phyloP scores from a whole-genome alignment of 2,113 vertebrate genomes.

The Aegotheles bennettii region DNA sequence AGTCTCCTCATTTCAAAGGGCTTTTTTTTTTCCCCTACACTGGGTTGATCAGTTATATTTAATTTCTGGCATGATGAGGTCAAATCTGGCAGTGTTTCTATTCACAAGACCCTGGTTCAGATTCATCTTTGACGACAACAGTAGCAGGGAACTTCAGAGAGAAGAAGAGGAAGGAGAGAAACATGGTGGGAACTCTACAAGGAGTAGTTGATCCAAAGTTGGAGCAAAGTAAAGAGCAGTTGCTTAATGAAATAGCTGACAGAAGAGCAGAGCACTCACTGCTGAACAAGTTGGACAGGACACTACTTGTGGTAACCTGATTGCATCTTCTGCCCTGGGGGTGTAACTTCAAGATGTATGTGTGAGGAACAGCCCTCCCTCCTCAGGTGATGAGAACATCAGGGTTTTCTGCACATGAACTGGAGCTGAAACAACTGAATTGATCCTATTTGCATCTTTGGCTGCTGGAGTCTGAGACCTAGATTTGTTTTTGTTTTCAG shows the following conservation, averaged over 20 bases:
- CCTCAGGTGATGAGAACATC: background rate
- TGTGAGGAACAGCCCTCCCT: background rate
- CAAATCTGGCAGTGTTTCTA: background rate
- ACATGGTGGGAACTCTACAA: background rate
- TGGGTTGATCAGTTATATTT: background rate
- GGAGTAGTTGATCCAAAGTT: background rate
- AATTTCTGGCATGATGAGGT: background rate
- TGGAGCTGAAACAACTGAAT: background rate
- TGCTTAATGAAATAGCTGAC: background rate
- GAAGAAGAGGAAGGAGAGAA: background rate
- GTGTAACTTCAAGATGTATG: background rate
- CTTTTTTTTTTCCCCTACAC: background rate
- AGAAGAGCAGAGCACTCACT: background rate
- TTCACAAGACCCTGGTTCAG: background rate
- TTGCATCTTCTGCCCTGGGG: background rate
- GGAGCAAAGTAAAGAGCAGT: background rate
- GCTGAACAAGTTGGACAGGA: background rate
- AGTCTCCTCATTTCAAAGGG: background rate
- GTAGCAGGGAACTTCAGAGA: background rate
- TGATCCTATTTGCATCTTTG: background rate
- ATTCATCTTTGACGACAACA: background rate
- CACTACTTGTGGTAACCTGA: background rate
- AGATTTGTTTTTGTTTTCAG: background rate
- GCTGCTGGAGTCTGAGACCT: background rate
- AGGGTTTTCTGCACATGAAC: background rate